A percentile compares a stretch with the other conserved stretches of the same genome.
Evolutionary conservation across 2,888 invertebrate species (phyloP).

Genomic region (Icerya purchasi): DNA sequence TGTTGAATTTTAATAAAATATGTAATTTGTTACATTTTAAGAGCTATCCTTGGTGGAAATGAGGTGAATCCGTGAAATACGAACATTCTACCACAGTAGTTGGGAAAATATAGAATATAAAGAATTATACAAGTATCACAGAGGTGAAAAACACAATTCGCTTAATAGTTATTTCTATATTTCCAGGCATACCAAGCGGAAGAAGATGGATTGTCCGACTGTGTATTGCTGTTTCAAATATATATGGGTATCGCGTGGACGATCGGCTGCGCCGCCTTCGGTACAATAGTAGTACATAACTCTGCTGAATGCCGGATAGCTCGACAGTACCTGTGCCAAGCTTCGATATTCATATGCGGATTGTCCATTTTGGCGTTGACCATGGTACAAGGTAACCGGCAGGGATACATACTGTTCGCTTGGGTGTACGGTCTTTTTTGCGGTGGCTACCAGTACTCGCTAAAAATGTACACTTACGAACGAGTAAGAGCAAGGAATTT

Average conservation of each 20-base stretch:
- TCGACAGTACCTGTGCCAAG: constrained; percentile 53
- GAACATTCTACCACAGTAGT: no score
- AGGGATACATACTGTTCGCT: constrained; percentile 53
- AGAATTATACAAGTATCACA: no score
- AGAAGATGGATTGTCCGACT: constrained; percentile 45
- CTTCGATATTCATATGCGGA: constrained; percentile 56
- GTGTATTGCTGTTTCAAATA: constrained; percentile 42
- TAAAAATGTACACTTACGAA: constrained; percentile 78
- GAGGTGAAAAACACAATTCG: no score
- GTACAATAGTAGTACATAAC: constrained; percentile 58
- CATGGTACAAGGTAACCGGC: constrained; percentile 48
- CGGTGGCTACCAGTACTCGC: constrained; percentile 68
- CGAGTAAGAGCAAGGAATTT: constrained; percentile 65
- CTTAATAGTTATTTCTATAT: constrained; percentile 1
- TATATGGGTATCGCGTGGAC: constrained; percentile 67
- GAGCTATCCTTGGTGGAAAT: no score
- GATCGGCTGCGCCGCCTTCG: constrained; percentile 58
- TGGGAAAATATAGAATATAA: no score
- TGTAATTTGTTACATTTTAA: no score
- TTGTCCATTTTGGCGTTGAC: constrained; percentile 54
- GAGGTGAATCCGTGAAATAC: no score
- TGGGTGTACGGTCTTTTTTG: constrained; percentile 71
- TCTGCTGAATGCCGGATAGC: constrained; percentile 67
- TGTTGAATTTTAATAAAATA: no score
- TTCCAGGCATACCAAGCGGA: constrained; percentile 48